Base-by-base conservation (phyloP, 1,140 invertebrate genomes). In the Drosophila teissieri region DNA sequence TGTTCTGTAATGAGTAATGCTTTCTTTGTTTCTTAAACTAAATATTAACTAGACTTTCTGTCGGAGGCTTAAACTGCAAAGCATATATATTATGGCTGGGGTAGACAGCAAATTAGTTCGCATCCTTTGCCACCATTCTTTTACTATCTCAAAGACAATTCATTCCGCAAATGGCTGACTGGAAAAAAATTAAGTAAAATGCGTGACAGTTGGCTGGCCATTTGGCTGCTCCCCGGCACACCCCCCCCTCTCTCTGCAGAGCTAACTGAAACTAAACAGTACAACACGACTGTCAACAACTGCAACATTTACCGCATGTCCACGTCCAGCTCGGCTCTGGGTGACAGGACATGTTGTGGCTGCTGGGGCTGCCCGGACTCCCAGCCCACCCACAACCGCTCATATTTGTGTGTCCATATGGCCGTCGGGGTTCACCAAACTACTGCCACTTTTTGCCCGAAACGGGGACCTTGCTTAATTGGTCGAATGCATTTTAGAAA, bases 241-340 rank as follows among this genome's bases (percentile, higher is more conserved):
- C 12, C 31, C 24, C 14, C 3, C 22, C 31, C 2, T 10, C 19
- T 12, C 27, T 10, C 42, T 42, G 36, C 19, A n/a, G 27, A 36
- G 27, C 36, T 86, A 82, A 81, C 82, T 86, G 82, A 86, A 86
- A 89, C 80, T 88, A 89, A 88, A 89, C 84, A 89, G 80, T 68
- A 80, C 76, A 88, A 80, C 84, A 80, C 55, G 84, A 62, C 84
- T 88, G 84, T 88, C 84, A 88, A 89, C 84, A 88, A 88, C 80
- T 89, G 84, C 69, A 89, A 88, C 84, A 88, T 74, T 89, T 89
- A 88, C 84, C 84, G 84, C 84, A 89, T 88, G 84, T 82, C 73
- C 75, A 78, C 79, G 83, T 86, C 73, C 78, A 74, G 78, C 61
- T 53, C 72, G 48, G 46, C 65, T 68, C 84, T 82, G 83, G 79